A percentile compares a stretch with the other conserved stretches of the same genome.
Evolutionary conservation across 2,113 vertebrate genomes (phyloP).

Genomic region (Junco hyemalis): DNA sequence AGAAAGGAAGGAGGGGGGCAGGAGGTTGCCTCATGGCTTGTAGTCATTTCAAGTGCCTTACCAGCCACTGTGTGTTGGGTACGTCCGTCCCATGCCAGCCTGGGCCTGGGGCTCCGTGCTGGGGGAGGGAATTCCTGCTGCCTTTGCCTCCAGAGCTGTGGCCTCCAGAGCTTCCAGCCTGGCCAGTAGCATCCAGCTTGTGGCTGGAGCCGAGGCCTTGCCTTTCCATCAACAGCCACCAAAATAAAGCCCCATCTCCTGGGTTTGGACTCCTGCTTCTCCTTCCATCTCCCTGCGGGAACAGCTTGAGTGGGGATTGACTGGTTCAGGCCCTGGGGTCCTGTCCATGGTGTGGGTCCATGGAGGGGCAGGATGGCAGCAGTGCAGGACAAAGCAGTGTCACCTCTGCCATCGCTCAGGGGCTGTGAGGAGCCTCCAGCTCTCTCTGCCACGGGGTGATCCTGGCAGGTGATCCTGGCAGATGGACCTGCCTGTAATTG

Average conservation of each 20-base stretch:
- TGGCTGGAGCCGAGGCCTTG: neutral
- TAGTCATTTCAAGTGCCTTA: slow-evolving; percentile 57
- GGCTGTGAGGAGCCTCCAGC: neutral
- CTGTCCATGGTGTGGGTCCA: accelerated
- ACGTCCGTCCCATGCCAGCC: neutral
- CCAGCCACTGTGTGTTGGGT: neutral
- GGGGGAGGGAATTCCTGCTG: neutral
- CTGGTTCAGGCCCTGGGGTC: neutral
- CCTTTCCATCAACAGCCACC: neutral
- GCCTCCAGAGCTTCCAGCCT: neutral
- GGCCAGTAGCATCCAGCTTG: neutral
- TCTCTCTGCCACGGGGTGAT: neutral
- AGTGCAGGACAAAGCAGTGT: neutral
- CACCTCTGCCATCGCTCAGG: neutral
- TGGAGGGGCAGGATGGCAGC: neutral
- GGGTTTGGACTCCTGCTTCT: slow-evolving; percentile 8
- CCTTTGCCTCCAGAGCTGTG: accelerated
- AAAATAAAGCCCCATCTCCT: neutral
- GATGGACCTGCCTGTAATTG: slow-evolving; percentile 12
- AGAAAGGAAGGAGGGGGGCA: neutral
- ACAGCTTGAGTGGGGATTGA: neutral
- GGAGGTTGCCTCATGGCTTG: neutral
- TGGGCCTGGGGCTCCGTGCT: neutral
- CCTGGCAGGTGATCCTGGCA: neutral
- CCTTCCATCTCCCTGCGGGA: neutral